Evolutionary conservation across 2,113 vertebrate genomes (phyloP).

Genomic region (Etheostoma spectabile): DNA sequence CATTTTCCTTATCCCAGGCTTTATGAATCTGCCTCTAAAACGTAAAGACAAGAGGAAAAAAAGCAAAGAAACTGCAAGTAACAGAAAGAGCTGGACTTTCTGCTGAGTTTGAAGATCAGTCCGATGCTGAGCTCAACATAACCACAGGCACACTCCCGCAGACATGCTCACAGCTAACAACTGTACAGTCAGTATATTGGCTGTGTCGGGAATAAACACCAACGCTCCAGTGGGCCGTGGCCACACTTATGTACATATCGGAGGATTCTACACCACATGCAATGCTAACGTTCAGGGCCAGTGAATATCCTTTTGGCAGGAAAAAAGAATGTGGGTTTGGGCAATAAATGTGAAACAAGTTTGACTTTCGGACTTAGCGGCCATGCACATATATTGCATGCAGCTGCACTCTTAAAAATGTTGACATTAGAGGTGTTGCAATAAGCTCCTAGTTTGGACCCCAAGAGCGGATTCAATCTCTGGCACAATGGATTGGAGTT

Average conservation of each 20-base stretch:
- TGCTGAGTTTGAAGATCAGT: background rate
- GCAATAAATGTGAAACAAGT: no score
- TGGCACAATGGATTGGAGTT: no score
- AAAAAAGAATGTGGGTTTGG: no score
- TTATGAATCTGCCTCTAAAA: background rate
- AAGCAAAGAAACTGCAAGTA: background rate
- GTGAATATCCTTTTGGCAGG: no score
- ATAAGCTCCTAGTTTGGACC: no score
- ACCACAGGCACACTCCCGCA: background rate
- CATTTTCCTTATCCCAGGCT: background rate
- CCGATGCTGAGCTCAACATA: background rate
- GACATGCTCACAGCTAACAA: background rate
- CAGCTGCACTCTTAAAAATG: background rate
- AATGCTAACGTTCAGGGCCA: background rate
- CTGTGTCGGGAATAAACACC: background rate
- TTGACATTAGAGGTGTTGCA: background rate
- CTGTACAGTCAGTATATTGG: background rate
- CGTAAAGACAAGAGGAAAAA: background rate
- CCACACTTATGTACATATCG: background rate
- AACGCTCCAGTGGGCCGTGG: background rate
- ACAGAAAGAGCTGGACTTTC: background rate
- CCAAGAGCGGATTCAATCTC: no score
- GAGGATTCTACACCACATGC: background rate
- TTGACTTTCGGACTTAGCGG: background rate
- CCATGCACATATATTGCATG: no score